A percentile compares a stretch with the other conserved stretches of the same genome.
phyloP scores from a whole-genome alignment of 1,140 invertebrate species.

The Stegodyphus mimosarum region DNA sequence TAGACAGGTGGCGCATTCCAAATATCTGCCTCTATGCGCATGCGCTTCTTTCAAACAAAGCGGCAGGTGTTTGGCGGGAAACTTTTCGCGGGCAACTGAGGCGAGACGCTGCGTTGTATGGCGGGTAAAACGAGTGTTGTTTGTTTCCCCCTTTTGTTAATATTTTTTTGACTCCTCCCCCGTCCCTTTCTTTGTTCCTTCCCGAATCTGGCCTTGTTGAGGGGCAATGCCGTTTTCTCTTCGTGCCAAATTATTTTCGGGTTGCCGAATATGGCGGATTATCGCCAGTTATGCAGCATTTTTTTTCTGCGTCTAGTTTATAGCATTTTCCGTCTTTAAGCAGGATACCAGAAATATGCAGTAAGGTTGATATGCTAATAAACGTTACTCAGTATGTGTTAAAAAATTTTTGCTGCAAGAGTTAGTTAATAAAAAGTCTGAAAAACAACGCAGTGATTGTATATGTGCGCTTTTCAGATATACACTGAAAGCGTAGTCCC shows the following conservation, averaged over 20 bases:
- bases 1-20: neutral
- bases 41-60: neutral
- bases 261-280: neutral
- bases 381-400: no score
- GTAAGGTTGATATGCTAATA: no score
- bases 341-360: no score
- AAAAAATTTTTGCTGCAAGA: no score
- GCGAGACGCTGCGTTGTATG: neutral
- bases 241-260: neutral
- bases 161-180: neutral
- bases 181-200: conserved; percentile 4
- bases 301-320: no score
- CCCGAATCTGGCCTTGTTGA: conserved; percentile 26
- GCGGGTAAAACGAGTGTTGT: neutral
- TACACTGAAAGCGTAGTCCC: no score
- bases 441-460: no score
- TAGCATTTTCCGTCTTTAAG: no score
- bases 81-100: neutral
- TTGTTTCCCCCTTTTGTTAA: neutral
- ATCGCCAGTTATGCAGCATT: no score
- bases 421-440: no score
- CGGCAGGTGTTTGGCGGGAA: conserved; percentile 17
- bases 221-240: conserved; percentile 22
- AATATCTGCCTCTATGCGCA: neutral
- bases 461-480: no score